These are phyloP conservation scores for Sycobia sp. DNA, from an alignment of 1,140 invertebrate genomes.

Conservation along the genomic window DNA sequence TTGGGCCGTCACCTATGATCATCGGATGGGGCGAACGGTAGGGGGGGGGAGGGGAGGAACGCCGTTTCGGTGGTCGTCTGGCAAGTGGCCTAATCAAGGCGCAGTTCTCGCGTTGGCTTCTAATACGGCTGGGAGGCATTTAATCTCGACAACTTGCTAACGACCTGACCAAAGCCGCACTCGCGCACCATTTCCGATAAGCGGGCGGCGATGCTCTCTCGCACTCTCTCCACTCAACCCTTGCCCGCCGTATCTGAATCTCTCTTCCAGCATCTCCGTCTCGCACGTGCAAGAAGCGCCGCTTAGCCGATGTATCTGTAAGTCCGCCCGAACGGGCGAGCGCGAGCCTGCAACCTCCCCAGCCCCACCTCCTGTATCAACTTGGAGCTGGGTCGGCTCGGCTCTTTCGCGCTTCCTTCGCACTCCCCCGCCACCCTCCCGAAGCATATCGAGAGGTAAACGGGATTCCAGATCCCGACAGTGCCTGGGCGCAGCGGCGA, in stretches of 20 bases:
- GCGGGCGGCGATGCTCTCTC: constrained; percentile 41
- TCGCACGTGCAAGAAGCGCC: constrained; percentile 52
- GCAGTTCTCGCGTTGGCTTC: constrained; percentile 47
- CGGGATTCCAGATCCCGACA: constrained; percentile 16
- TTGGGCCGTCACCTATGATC: constrained; percentile 37
- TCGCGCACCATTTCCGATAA: constrained; percentile 55
- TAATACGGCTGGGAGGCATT: constrained; percentile 60
- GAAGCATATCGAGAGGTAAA: constrained; percentile 15
- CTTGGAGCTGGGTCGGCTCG: constrained; percentile 5
- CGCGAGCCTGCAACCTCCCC: not conserved
- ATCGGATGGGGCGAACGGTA: not conserved
- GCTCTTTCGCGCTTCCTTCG: not conserved
- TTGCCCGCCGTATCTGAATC: no score
- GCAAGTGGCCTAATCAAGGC: constrained; percentile 52
- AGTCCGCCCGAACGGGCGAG: constrained; percentile 4
- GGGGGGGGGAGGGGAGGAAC: constrained; percentile 15
- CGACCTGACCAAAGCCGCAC: constrained; percentile 55
- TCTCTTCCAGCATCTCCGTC: not conserved
- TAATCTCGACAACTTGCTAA: constrained; percentile 63
- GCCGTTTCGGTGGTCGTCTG: constrained; percentile 14
- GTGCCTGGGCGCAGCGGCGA: not conserved
- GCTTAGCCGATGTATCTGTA: constrained; percentile 24
- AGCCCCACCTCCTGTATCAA: no score
- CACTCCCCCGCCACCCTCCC: not conserved
- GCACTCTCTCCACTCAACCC: not conserved